Evolutionary conservation across 1,140 invertebrate species (phyloP), one percentile per base, ranked within the genome.

Genomic region (Choristoneura fumiferana): DNA sequence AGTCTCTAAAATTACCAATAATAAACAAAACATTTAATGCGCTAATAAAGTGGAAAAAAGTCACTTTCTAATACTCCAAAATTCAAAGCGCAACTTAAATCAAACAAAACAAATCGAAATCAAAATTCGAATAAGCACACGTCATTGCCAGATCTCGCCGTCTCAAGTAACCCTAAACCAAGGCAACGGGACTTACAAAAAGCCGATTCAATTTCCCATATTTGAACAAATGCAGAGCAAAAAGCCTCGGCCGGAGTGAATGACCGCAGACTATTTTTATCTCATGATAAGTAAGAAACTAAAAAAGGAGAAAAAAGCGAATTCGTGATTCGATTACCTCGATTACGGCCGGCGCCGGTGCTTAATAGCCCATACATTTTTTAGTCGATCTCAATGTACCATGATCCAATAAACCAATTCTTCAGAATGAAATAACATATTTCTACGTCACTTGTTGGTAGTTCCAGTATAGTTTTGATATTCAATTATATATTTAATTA

Each of bases 161-260:
- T 29, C 6, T 6, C 6, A 29, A 29, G 22, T 29, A 29, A 29
- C 22, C 22, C 22, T 29, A 29, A 29, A 29, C 22, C 22, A 29
- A 49, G 18, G 18, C 43, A 49, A 49, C 43, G 43, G 43, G 43
- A 49, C 22, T 49, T 49, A 22, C 18, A 49, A 49, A 49, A 29
- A 29, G 18, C 43, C 18, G 43, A 49, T 49, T 29, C 43, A 15
- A 49, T 49, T 49, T 49, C 43, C 43, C 43, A 49, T 49, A 49
- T 49, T 49, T 49, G 43, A 29, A 49, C 43, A 49, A 29, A 49
- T 49, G 43, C 43, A 49, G 43, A 29, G 43, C 43, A 49, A 49
- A 49, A 49, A 49, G 22, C 43, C 43, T 33, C n/a, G 4, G 9
- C 8, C 40, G 8, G 8, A 18, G 22, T 49, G 18, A 49, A 29